A percentile compares a stretch with the other conserved stretches of the same genome.
Evolutionary conservation across 2,113 vertebrate genomes (phyloP).

Genomic region (Semicossyphus pulcher): DNA sequence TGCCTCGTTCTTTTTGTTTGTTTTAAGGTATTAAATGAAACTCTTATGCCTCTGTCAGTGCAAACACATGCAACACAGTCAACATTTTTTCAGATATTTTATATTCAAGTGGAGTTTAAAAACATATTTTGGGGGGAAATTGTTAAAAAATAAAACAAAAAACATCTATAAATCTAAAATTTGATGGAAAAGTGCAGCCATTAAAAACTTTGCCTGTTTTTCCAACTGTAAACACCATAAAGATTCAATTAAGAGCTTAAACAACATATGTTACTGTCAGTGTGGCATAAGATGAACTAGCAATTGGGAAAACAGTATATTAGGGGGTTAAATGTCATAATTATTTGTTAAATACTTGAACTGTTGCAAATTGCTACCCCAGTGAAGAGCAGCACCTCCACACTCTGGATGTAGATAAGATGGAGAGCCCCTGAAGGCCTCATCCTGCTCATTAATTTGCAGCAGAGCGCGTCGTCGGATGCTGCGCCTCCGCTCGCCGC

Average conservation of each 20-base stretch:
- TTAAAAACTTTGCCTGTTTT: too few species aligned
- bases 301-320: background rate
- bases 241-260: background rate
- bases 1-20: too few species aligned
- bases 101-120: too few species aligned
- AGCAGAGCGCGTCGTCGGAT: conserved; percentile 57
- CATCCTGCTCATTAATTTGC: conserved; percentile 58
- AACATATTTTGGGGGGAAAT: too few species aligned
- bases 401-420: conserved; percentile 30
- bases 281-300: background rate
- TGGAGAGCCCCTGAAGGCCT: conserved; percentile 55
- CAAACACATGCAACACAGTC: too few species aligned
- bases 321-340: background rate
- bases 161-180: background rate
- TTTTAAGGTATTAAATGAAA: too few species aligned
- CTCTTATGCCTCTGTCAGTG: too few species aligned
- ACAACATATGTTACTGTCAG: background rate
- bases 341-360: background rate
- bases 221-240: background rate
- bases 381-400: conserved; percentile 1
- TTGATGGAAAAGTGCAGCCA: too few species aligned
- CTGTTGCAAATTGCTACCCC: background rate
- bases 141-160: too few species aligned
- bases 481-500: conserved; percentile 66
- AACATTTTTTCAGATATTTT: too few species aligned